Conservation (phyloP, 2,113 vertebrate species). For the Nymphicus hollandicus region DNA sequence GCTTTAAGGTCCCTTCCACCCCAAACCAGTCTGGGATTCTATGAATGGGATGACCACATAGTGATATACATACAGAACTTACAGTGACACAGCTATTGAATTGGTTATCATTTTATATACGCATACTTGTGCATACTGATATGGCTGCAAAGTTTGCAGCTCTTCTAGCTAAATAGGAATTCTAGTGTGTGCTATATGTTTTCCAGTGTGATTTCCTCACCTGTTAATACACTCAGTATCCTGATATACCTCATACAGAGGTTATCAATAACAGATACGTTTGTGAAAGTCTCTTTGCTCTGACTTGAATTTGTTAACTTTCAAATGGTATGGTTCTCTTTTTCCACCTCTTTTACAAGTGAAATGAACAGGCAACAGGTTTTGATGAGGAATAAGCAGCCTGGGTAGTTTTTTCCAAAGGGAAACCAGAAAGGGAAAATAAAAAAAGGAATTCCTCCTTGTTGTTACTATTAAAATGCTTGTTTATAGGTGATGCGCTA, state of each 20-base stretch:
- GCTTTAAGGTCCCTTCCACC: background rate
- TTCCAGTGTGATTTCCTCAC: background rate
- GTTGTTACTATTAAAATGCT: background rate
- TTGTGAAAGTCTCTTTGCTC: background rate
- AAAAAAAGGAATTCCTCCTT: background rate
- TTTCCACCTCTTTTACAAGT: background rate
- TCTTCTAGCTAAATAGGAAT: background rate
- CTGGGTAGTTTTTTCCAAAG: background rate
- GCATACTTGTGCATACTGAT: fast-evolving
- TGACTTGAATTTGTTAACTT: background rate
- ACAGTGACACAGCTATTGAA: fast-evolving
- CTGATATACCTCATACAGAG: background rate
- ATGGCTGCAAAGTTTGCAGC: background rate
- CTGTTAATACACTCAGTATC: background rate
- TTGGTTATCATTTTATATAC: background rate
- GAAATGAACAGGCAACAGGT: background rate
- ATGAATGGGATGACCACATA: background rate
- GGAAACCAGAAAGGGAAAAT: background rate
- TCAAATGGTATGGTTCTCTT: background rate
- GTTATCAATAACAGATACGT: background rate
- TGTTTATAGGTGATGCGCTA: background rate
- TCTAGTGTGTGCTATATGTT: background rate
- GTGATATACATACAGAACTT: background rate
- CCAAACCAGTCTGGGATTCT: background rate
- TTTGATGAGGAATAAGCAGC: background rate